Evolutionary conservation across 2,797 vertebrate species (phyloP).

Genomic region (Yasuhikotakia modesta): DNA sequence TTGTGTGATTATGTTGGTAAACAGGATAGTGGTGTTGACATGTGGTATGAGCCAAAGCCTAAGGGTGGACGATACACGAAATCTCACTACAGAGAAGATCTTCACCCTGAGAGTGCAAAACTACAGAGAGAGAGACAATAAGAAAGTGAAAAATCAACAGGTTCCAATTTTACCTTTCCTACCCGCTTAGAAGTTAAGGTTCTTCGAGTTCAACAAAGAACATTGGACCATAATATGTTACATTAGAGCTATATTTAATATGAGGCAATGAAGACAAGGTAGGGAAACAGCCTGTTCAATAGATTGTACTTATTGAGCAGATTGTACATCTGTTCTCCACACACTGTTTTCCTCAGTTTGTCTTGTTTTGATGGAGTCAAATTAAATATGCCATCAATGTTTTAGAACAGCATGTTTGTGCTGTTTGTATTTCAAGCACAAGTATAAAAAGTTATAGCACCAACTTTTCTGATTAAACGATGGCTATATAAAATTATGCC

Average conservation of each 20-base stretch:
- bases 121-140: slow-evolving; percentile 4
- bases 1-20: slow-evolving; percentile 60
- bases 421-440: not conserved
- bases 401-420: not conserved
- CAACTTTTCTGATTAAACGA: not conserved
- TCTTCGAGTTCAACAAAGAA: not conserved
- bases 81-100: slow-evolving; percentile 28
- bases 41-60: slow-evolving; percentile 44
- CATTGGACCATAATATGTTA: not conserved
- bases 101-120: slow-evolving; percentile 41
- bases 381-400: not conserved
- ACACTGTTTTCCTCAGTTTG: not conserved
- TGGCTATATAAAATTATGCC: not conserved
- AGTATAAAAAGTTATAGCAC: too few species aligned
- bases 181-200: not conserved
- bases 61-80: slow-evolving; percentile 44
- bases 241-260: not conserved
- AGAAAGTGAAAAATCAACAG: slow-evolving; percentile 10
- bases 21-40: slow-evolving; percentile 57
- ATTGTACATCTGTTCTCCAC: not conserved
- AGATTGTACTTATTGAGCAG: not conserved
- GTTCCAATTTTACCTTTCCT: not conserved
- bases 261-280: not conserved
- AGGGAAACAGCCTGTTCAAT: not conserved
- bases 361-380: too few species aligned